Conservation (phyloP, 35 echinoderm and acorn worm genomes). For the Heliocidaris tuberculata region DNA sequence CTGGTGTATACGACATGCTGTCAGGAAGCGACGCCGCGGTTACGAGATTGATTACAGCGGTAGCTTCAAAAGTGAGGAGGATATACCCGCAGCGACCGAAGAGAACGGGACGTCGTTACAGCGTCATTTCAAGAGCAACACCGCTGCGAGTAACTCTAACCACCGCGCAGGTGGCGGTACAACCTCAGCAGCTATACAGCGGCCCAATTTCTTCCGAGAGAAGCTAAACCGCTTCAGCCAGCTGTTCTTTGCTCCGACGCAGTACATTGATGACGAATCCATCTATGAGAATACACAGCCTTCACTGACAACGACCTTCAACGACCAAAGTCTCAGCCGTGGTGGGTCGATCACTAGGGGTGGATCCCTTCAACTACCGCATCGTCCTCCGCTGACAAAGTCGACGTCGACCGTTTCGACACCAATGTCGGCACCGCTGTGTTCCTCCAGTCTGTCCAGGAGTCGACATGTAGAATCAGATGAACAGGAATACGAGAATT, state of each 20-base stretch:
- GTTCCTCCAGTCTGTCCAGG: neutral
- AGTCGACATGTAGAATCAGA: neutral
- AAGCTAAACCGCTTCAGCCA: conserved; percentile 33
- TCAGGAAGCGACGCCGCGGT: neutral
- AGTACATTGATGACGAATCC: conserved; percentile 29
- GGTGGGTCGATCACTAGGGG: neutral
- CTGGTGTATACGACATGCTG: neutral
- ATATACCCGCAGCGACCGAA: neutral
- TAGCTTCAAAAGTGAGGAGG: conserved; percentile 26
- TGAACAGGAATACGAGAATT: conserved; percentile 41
- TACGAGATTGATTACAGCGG: conserved; percentile 45
- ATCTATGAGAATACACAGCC: conserved; percentile 42
- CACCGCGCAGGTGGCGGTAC: neutral
- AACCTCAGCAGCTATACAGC: conserved; percentile 2
- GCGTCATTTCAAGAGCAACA: neutral
- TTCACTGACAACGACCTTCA: conserved; percentile 5
- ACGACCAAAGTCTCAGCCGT: neutral
- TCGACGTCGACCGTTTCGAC: neutral
- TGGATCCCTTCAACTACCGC: conserved; percentile 21
- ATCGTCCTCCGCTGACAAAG: neutral
- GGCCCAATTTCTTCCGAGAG: conserved; percentile 32
- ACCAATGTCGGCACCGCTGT: neutral
- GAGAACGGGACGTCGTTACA: neutral
- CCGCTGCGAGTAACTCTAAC: neutral
- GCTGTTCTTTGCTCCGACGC: conserved; percentile 21